Percentiles rank a stretch among this genome's conserved stretches.
phyloP scores from a whole-genome alignment of 2,113 vertebrate species.

The Aptenodytes forsteri region DNA sequence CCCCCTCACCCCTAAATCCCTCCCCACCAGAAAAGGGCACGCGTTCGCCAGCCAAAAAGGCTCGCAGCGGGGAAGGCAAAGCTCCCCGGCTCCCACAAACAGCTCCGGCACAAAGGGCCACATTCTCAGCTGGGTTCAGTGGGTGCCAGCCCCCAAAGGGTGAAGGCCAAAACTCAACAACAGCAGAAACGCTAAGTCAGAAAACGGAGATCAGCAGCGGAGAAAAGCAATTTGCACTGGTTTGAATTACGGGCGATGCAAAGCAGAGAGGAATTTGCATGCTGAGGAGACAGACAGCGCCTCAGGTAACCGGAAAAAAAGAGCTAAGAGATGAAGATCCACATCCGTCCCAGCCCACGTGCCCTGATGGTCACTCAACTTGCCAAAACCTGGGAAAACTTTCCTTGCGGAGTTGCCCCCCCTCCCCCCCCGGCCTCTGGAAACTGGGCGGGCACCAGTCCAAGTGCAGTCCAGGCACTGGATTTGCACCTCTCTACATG shows the following conservation, averaged over 20 bases:
- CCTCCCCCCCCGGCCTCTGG: background rate
- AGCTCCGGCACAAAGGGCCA: constrained; percentile 21
- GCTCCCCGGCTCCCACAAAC: constrained; percentile 17
- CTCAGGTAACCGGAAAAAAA: background rate
- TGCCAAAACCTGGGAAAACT: background rate
- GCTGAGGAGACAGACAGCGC: background rate
- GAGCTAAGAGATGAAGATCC: background rate
- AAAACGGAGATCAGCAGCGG: background rate
- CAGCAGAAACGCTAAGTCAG: constrained; percentile 46
- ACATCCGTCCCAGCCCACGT: background rate
- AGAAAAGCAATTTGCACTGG: background rate
- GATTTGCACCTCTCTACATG: background rate
- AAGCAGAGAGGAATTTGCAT: constrained; percentile 34
- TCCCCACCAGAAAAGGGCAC: constrained; percentile 58
- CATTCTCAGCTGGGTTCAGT: constrained; percentile 51
- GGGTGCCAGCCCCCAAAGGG: constrained; percentile 34
- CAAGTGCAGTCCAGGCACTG: background rate
- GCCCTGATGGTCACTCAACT: background rate
- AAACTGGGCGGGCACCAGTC: background rate
- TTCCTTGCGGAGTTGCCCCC: background rate
- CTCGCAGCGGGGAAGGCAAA: constrained; percentile 52
- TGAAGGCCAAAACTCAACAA: constrained; percentile 18
- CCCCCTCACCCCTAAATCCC: constrained; percentile 61
- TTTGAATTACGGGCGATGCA: background rate
- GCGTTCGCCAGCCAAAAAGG: constrained; percentile 42